Percentiles rank a stretch among this genome's conserved stretches.
These are phyloP conservation scores for Lycorma delicatula DNA, from an alignment of 1,140 invertebrate species.

Conservation along the genomic window DNA sequence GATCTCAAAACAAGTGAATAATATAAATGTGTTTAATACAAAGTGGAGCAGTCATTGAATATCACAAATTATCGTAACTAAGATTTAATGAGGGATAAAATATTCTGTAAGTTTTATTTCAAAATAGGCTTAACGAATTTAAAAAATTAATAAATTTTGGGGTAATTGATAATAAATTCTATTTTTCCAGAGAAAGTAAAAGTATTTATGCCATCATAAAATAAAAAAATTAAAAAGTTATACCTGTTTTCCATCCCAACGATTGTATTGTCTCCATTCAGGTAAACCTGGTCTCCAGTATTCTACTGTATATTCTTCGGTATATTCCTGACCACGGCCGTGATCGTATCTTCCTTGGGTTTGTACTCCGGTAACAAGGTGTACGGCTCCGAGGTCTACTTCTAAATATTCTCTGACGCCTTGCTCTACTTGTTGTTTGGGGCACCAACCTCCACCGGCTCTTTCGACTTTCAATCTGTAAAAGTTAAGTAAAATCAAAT, in stretches of 20 bases:
- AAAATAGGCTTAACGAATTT: background rate
- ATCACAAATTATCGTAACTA: too few species aligned
- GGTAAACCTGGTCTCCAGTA: slow-evolving; percentile 76
- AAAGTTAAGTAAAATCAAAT: background rate
- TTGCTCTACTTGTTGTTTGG: slow-evolving; percentile 74
- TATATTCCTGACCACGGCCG: slow-evolving; percentile 85
- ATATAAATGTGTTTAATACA: too few species aligned
- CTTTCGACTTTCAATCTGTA: slow-evolving; percentile 77
- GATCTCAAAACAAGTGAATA: too few species aligned
- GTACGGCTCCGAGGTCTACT: slow-evolving; percentile 67
- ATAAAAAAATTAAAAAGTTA: slow-evolving; percentile 3
- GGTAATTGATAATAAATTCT: background rate
- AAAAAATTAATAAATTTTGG: background rate
- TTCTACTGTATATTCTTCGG: slow-evolving; percentile 82
- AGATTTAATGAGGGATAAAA: too few species aligned
- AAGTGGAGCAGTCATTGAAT: too few species aligned
- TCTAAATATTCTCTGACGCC: slow-evolving; percentile 82
- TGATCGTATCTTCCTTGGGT: slow-evolving; percentile 92
- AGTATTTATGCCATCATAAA: background rate
- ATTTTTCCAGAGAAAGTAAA: too few species aligned
- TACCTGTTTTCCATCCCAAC: slow-evolving; percentile 33
- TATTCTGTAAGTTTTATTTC: too few species aligned
- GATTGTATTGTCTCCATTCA: slow-evolving; percentile 28
- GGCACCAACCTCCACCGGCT: slow-evolving; percentile 94
- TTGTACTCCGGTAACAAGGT: slow-evolving; percentile 70